Conservation (phyloP, 2,888 invertebrate genomes). For the Lacanobia wlatinum region DNA sequence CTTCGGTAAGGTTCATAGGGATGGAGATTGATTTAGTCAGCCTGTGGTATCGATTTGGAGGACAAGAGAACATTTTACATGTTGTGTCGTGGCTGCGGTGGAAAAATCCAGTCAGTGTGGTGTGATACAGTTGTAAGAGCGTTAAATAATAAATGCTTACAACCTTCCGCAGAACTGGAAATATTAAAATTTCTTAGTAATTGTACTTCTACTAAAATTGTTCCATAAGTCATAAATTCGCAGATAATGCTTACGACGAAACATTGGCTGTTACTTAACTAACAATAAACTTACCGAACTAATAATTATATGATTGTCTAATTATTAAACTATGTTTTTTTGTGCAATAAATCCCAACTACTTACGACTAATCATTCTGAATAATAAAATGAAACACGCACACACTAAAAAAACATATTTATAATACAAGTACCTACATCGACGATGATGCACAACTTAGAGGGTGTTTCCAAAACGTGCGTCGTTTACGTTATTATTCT, state of each 20-base stretch:
- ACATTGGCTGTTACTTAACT: too few species aligned
- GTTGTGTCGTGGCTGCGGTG: neutral
- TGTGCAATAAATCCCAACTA: too few species aligned
- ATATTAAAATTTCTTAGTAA: neutral
- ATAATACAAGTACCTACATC: neutral
- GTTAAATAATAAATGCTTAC: neutral
- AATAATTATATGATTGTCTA: too few species aligned
- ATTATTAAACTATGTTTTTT: too few species aligned
- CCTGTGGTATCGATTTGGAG: neutral
- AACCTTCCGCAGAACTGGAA: neutral
- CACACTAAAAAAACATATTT: neutral
- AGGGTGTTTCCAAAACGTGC: slow-evolving; percentile 76
- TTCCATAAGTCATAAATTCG: neutral
- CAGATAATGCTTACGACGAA: neutral
- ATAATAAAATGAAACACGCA: too few species aligned
- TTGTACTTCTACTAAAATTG: too few species aligned
- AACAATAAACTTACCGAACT: too few species aligned
- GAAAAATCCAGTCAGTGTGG: neutral
- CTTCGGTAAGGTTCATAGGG: neutral
- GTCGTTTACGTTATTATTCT: slow-evolving; percentile 66
- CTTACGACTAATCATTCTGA: too few species aligned
- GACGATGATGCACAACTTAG: slow-evolving; percentile 50
- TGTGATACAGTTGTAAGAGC: neutral
- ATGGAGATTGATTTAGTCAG: neutral
- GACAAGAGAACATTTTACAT: neutral